Evolutionary conservation across 2,113 vertebrate genomes (phyloP), one percentile per base, ranked within the genome.

Genomic region (Notarius lentiginosus): DNA sequence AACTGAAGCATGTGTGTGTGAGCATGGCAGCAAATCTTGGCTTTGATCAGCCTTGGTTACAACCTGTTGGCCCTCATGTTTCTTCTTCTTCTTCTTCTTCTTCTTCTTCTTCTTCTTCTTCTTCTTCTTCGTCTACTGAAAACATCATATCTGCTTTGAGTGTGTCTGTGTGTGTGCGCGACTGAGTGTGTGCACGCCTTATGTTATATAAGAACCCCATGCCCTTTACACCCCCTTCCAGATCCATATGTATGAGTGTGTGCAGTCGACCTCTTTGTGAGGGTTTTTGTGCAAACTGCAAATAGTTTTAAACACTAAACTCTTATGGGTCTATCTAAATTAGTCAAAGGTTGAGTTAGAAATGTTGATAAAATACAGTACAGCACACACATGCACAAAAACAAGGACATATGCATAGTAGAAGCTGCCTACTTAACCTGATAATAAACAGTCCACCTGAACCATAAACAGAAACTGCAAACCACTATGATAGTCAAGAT

Each of bases 381-480:
- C 53, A 58, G 30, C 77, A 90, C 83, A 79, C 24, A 53, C 58
- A 84, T 18, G 85, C 56, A 80, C 63, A 66, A 81, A 85, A 63
- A 87, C 68, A 53, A 86, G 87, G 70, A 83, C 27, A 56, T 79
- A 80, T 58, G 61, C 47, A 70, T 61, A 86, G 91, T 86, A 91
- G 87, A 90, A 94, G 93, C 93, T 94, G 91, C 92, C 92, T 90
- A 90, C 90, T 91, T 83, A 82, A 68, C 87, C 84, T 90, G 83
- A 91, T 5, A 24, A 84, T 14, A 79, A n/a, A 56, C 79, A 68
- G 7, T 84, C 88, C 89, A 85, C 89, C 85, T 82, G 84, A 87
- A 90, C 79, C 89, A 47, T 83, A 82, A 82, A 53, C 47, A 83
- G 41, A 81, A 79, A 82, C 84, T 90, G n/a, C 27, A 85, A 88